Conservation (phyloP, 2,797 vertebrate species). For the Atherinosoma microstoma region DNA sequence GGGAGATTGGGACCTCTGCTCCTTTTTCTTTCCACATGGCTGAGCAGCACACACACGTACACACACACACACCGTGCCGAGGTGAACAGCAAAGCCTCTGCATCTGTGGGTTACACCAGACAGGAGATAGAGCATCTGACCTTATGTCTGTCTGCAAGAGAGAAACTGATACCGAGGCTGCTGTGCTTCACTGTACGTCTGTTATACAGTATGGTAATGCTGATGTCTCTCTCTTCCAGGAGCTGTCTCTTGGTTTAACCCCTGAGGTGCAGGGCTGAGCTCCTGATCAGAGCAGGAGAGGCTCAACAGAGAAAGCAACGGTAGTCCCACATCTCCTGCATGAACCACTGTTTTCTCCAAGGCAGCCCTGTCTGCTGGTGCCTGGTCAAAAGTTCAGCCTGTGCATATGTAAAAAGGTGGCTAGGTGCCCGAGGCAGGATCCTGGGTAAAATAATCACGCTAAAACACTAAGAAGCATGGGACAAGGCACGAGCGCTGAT, state of each 20-base stretch:
- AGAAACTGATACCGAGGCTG: constrained; percentile 46
- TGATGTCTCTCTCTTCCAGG: constrained; percentile 46
- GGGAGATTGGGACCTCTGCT: constrained; percentile 88
- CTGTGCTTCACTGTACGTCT: constrained; percentile 32
- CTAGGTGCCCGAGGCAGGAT: constrained; percentile 95
- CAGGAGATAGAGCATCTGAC: constrained; percentile 89
- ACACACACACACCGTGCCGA: constrained; percentile 44
- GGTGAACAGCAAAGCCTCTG: constrained; percentile 75
- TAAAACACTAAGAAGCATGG: constrained; percentile 81
- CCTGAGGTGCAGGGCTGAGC: constrained; percentile 48
- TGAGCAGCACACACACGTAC: constrained; percentile 61
- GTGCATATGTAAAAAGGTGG: constrained; percentile 99
- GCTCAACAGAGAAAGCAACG: constrained; percentile 88
- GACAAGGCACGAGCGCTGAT: constrained; percentile 64
- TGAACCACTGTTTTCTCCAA: constrained; percentile 85
- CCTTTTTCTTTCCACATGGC: constrained; percentile 77
- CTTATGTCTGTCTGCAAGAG: constrained; percentile 86
- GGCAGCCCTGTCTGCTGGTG: constrained; percentile 89
- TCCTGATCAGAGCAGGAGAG: constrained; percentile 71
- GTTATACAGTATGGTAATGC: constrained; percentile 70
- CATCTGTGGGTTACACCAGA: constrained; percentile 77
- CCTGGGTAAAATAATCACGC: constrained; percentile 94
- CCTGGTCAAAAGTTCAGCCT: constrained; percentile 99
- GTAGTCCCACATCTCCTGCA: constrained; percentile 85
- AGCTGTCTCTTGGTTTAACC: constrained; percentile 63